phyloP scores from a whole-genome alignment of 2,888 invertebrate species.

The Andrena fulva region DNA sequence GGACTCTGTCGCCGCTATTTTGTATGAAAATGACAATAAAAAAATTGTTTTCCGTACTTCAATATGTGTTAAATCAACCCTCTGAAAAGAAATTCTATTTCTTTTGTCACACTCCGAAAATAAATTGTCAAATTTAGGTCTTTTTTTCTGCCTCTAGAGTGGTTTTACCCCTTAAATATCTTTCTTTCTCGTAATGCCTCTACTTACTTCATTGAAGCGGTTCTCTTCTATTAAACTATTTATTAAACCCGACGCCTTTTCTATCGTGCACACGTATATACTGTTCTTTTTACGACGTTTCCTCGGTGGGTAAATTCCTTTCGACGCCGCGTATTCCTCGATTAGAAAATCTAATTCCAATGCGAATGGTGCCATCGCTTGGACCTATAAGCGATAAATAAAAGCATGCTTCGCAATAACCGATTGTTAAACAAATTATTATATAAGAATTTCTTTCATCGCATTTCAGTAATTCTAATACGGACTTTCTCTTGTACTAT shows the following conservation, averaged over 20 bases:
- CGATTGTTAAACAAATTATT: conserved; percentile 15
- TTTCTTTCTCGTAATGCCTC: background rate
- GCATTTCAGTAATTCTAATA: background rate
- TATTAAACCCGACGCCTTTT: conserved; percentile 95
- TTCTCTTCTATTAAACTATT: conserved; percentile 93
- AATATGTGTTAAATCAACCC: too few species aligned
- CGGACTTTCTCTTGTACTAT: conserved; percentile 98
- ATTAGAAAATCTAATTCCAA: conserved; percentile 94
- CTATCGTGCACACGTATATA: conserved; percentile 97
- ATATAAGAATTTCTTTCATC: background rate
- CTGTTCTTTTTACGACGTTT: conserved; percentile 91
- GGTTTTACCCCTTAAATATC: background rate
- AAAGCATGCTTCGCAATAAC: conserved; percentile 15
- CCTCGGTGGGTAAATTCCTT: conserved; percentile 93
- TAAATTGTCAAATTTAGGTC: too few species aligned
- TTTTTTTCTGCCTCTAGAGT: too few species aligned
- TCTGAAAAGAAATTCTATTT: too few species aligned
- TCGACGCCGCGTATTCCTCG: conserved; percentile 97
- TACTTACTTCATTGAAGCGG: conserved; percentile 86
- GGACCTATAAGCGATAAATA: conserved; percentile 87
- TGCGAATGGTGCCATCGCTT: conserved; percentile 94
- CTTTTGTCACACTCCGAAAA: too few species aligned
- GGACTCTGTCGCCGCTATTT: too few species aligned
- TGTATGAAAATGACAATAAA: too few species aligned
- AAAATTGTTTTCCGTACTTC: too few species aligned